Conservation (phyloP, 2,888 invertebrate species). For the Danaus chrysippus region DNA sequence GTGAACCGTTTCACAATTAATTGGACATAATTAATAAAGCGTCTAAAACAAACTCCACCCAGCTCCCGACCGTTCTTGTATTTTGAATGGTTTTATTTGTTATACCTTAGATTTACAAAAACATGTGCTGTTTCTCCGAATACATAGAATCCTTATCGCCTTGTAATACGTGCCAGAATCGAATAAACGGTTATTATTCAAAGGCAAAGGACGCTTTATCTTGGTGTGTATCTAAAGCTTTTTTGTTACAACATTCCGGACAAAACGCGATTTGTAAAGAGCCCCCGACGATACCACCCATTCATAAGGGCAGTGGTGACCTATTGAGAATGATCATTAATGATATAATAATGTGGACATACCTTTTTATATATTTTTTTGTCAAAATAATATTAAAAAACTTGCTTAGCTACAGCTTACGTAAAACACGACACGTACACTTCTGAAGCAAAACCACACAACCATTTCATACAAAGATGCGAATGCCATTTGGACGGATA, state of each 20-base stretch:
- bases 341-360: constrained; percentile 51
- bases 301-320: constrained; percentile 77
- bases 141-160: constrained; percentile 21
- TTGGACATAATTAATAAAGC: constrained; percentile 78
- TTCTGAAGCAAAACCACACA: neutral
- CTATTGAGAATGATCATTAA: constrained; percentile 67
- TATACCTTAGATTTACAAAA: constrained; percentile 36
- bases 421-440: neutral
- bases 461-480: neutral
- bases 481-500: neutral
- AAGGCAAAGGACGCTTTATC: constrained; percentile 52
- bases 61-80: constrained; percentile 63
- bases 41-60: constrained; percentile 71
- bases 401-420: constrained; percentile 5
- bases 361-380: constrained; percentile 15
- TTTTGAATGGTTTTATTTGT: constrained; percentile 67
- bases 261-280: constrained; percentile 78
- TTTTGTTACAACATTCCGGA: constrained; percentile 78
- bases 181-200: constrained; percentile 21
- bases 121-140: constrained; percentile 15
- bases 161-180: constrained; percentile 42
- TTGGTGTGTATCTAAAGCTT: constrained; percentile 74
- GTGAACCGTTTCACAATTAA: constrained; percentile 69
- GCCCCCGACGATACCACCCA: constrained; percentile 77
- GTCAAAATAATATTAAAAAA: constrained; percentile 2